Base-by-base conservation (phyloP, 2,888 invertebrate genomes). In the Hartigia nigra region DNA sequence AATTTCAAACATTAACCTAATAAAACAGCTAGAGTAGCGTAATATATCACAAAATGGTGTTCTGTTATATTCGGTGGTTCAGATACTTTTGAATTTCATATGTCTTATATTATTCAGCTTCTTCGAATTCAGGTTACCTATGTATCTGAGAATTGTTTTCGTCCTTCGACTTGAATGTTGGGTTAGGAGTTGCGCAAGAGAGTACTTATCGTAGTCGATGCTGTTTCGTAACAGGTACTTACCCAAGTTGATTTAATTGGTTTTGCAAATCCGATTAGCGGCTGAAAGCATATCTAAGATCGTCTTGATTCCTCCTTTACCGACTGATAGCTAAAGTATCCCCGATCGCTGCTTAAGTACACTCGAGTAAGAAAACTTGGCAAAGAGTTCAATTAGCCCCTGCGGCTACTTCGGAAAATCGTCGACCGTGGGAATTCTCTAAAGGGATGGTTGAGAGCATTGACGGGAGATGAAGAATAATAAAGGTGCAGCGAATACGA, bases 171-270 rank as follows among this genome's bases (percentile, higher is more conserved):
- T 23, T 23, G 55, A 55, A 23, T 55, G 55, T 14, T 23, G 55
- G 55, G 55, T 55, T 23, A 55, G 55, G 55, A 23, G 14, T 55
- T 55, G 55, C 9, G 55, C 23, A 55, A 55, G 55, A 55, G 55
- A 55, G 55, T 55, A 55, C 55, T 23, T 55, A 55, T 55, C 55
- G 55, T 55, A 23, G 23, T 14, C 23, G 55, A 55, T 55, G 35
- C 70, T 74, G 77, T 75, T 77, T 77, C 74, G 77, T 77, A 74
- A 69, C 35, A 77, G 75, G 77, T 77, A 77, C 77, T 77, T 31
- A 12, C 12, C 55, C 37, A 75, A 77, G 77, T 75, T 77, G 69
- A 77, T 77, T 77, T 69, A 75, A 77, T 77, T 77, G 77, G 69
- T 77, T 77, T 32, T 34, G 75, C 69, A 70, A 77, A 77, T 77